Conservation (phyloP, 2,797 vertebrate genomes). For the Nasua narica region DNA sequence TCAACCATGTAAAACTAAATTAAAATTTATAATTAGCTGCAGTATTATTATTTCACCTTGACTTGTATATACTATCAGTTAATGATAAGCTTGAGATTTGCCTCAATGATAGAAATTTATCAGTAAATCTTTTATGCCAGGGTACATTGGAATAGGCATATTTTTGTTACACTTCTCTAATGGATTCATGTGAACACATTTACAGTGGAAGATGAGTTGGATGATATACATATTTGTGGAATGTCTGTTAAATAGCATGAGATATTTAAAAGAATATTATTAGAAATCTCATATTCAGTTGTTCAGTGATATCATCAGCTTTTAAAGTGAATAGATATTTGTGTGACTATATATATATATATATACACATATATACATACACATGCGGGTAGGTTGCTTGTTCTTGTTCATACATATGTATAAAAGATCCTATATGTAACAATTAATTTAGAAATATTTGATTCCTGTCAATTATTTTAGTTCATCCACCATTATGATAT, state of each 20-base stretch:
- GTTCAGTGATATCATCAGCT: neutral
- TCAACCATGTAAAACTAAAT: neutral
- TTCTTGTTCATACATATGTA: neutral
- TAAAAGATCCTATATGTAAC: neutral
- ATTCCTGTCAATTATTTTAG: neutral
- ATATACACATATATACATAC: neutral
- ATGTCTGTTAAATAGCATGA: neutral
- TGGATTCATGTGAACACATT: slow-evolving; percentile 7
- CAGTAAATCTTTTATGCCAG: neutral
- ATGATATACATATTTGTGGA: slow-evolving; percentile 23
- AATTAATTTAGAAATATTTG: neutral
- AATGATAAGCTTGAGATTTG: slow-evolving; percentile 19
- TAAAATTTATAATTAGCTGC: neutral
- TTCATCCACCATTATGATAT: neutral
- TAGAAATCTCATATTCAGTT: slow-evolving; percentile 25
- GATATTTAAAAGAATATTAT: slow-evolving; percentile 16
- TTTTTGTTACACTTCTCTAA: neutral
- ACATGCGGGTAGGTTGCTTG: neutral
- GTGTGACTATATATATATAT: neutral
- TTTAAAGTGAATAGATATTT: neutral
- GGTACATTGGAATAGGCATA: neutral
- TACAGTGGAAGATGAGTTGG: slow-evolving; percentile 7
- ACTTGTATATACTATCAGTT: neutral
- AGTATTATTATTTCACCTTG: neutral
- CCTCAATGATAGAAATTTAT: neutral